Evolutionary conservation across 2,888 invertebrate species (phyloP).

Genomic region (Cataglyphis livida): DNA sequence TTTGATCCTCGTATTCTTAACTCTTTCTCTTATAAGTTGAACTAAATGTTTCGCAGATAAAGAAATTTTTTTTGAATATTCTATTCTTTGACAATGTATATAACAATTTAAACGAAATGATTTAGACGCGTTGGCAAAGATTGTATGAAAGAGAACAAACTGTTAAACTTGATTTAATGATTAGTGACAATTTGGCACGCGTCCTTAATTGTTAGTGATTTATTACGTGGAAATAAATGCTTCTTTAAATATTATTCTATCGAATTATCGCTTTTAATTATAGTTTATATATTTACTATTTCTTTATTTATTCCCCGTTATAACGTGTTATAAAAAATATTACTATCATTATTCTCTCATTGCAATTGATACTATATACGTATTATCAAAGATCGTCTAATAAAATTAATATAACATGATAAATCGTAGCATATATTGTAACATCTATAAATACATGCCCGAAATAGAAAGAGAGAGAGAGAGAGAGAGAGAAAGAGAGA

Average conservation of each 20-base stretch:
- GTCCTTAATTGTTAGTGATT: slow-evolving; percentile 34
- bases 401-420: neutral
- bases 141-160: neutral
- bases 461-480: neutral
- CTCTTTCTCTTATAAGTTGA: neutral
- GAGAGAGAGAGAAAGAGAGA: neutral
- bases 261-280: neutral
- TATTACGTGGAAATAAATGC: neutral
- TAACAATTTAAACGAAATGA: neutral
- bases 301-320: neutral
- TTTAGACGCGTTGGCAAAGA: neutral
- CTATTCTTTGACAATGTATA: neutral
- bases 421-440: neutral
- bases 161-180: slow-evolving; percentile 42
- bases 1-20: neutral
- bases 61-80: neutral
- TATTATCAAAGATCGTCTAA: neutral
- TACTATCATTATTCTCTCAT: neutral
- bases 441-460: neutral
- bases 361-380: neutral
- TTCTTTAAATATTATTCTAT: neutral
- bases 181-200: slow-evolving; percentile 65
- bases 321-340: neutral
- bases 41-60: neutral
- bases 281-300: neutral